A percentile compares a stretch with the other conserved stretches of the same genome.
These are phyloP conservation scores for Parnassius apollo DNA, from an alignment of 2,888 invertebrate species.

Conservation along the genomic window DNA sequence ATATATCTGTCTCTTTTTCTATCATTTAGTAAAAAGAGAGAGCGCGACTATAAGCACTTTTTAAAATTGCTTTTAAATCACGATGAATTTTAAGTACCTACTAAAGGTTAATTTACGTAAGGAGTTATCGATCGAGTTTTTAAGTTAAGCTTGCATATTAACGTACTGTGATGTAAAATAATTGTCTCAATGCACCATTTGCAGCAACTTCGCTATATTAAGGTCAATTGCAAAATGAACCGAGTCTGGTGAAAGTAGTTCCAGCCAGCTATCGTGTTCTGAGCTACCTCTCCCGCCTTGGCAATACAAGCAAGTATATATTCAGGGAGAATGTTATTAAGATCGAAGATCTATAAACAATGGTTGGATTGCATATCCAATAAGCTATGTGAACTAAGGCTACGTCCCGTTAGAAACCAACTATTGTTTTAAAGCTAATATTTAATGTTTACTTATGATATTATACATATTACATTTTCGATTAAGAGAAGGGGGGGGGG, in stretches of 20 bases:
- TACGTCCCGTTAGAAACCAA: slow-evolving; percentile 14
- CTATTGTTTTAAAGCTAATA: background rate
- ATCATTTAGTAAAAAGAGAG: no score
- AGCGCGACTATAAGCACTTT: no score
- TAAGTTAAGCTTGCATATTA: slow-evolving; percentile 19
- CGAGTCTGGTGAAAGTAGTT: slow-evolving; percentile 44
- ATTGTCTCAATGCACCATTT: slow-evolving; percentile 41
- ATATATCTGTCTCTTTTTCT: no score
- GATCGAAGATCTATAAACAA: slow-evolving; percentile 7
- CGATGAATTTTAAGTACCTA: no score
- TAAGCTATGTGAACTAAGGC: slow-evolving; percentile 16
- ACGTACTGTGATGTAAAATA: slow-evolving; percentile 39
- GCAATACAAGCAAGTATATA: background rate
- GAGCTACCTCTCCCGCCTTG: slow-evolving; percentile 30
- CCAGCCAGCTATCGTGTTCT: slow-evolving; percentile 28
- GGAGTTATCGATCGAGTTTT: slow-evolving; percentile 21
- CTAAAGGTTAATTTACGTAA: no score
- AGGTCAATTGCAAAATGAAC: slow-evolving; percentile 45
- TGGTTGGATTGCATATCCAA: slow-evolving; percentile 16
- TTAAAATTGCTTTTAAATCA: no score
- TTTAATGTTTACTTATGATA: no score
- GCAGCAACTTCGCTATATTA: slow-evolving; percentile 39
- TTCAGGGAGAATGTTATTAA: slow-evolving; percentile 2
- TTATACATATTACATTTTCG: no score
- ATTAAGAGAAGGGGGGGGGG: no score